Evolutionary conservation across 2,888 invertebrate species (phyloP).

Genomic region (Digitonthophagus gazella): DNA sequence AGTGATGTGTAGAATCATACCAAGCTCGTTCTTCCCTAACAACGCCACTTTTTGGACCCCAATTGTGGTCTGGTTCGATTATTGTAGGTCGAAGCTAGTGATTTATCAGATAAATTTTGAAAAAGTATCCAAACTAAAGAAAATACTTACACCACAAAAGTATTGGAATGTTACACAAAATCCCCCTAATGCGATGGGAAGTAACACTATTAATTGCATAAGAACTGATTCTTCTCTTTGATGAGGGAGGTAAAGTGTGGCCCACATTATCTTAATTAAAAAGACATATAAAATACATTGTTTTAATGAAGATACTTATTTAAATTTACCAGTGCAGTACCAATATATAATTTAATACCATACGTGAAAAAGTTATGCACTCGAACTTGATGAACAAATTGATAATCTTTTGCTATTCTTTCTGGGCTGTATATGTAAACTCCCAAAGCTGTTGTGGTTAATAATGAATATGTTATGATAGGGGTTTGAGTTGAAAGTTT

Average conservation of each 20-base stretch:
- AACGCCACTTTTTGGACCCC: constrained; percentile 13
- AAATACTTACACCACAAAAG: constrained; percentile 4
- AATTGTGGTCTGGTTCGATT: constrained; percentile 7
- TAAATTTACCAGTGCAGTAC: background rate
- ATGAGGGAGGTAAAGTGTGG: background rate
- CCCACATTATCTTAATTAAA: background rate
- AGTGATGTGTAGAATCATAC: constrained; percentile 22
- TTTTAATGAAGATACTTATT: background rate
- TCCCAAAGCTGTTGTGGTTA: constrained; percentile 1
- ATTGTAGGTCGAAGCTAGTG: constrained; percentile 8
- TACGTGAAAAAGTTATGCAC: background rate
- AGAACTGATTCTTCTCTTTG: background rate
- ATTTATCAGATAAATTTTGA: background rate
- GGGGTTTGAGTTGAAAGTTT: constrained; percentile 10
- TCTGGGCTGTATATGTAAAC: constrained; percentile 14
- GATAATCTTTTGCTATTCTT: constrained; percentile 18
- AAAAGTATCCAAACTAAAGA: background rate
- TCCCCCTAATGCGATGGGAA: constrained; percentile 8
- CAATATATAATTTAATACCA: constrained; percentile 15
- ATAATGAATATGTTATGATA: background rate
- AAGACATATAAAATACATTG: background rate
- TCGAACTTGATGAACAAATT: constrained; percentile 10
- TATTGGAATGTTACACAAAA: constrained; percentile 12
- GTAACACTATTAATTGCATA: background rate
- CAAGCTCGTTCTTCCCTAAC: constrained; percentile 12